Base-by-base conservation (phyloP, 2,113 vertebrate species). In the Corythornis vintsioides region DNA sequence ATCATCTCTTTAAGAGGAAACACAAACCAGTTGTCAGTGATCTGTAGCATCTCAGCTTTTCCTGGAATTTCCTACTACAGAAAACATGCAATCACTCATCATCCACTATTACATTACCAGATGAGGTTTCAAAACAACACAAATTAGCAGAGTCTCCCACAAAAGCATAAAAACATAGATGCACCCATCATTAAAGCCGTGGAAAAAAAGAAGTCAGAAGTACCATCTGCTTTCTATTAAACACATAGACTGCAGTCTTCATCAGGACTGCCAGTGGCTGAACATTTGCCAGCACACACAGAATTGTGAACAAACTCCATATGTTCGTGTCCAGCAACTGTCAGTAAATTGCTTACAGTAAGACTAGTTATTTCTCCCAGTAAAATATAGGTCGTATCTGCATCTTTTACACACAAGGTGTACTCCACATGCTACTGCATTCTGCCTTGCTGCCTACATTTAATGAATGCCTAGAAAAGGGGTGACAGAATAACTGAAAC, bases 11-110 rank as follows among this genome's bases (percentile, higher is more conserved):
- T 38, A 60, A n/a, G 8, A 15, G 25, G 14, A 33, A 28, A 45
- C 48, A 21, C 48, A 43, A 28, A 1, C 3, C 0, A 18, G 15
- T 5, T 66, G 40, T 4, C 29, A 25, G 55, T 0, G 0, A 20
- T 15, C n/a, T 7, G 3, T 5, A 59, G n/a, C 35, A 17, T 3
- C 29, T 28, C 40, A 8, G 26, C 12, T 55, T 83, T 48, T 53
- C 9, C 13, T 10, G 13, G 22, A 28, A 50, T 47, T 74, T 64
- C 47, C 71, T 26, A 47, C 15, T 45, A 18, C 33, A 67, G 25
- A 35, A 64, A 59, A 45, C 38, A 31, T 0, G 11, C 40, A 35
- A 13, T 38, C 13, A 13, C 29, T 20, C 20, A 74, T 15, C 20
- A 74, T 15, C 20, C 1, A 25, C 10, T 6, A 19, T 11, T 24